Evolutionary conservation across 2,113 vertebrate species (phyloP).

Genomic region (Coturnix japonica): DNA sequence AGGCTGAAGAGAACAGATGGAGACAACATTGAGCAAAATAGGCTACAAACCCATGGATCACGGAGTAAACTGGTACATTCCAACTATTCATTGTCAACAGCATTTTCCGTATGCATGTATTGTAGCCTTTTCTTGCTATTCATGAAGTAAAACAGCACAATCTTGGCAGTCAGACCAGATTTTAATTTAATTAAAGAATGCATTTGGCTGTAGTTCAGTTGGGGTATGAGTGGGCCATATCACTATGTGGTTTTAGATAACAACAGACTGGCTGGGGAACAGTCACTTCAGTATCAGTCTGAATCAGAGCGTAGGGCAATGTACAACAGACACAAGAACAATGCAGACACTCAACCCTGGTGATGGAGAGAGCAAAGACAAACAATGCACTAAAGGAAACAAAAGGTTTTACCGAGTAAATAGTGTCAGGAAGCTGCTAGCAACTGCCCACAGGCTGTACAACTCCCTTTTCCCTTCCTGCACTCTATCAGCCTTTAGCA

Average conservation of each 20-base stretch:
- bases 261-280: neutral
- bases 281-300: neutral
- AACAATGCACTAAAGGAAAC: neutral
- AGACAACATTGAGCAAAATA: neutral
- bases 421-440: constrained; percentile 46
- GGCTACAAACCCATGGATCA: neutral
- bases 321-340: neutral
- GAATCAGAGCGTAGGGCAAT: neutral
- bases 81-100: neutral
- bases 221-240: neutral
- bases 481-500: constrained; percentile 43
- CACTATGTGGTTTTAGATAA: rapidly evolving
- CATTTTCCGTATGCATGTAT: neutral
- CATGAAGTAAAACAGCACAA: neutral
- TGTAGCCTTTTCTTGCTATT: neutral
- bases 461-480: constrained; percentile 59
- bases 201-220: neutral
- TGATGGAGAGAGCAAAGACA: neutral
- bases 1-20: neutral
- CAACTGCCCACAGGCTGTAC: neutral
- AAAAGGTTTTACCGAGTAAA: constrained; percentile 30
- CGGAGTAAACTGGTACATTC: neutral
- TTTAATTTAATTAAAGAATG: neutral
- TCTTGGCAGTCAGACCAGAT: neutral
- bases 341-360: neutral